phyloP scores from a whole-genome alignment of 2,797 vertebrate genomes.

The Hippocampus kuda region DNA sequence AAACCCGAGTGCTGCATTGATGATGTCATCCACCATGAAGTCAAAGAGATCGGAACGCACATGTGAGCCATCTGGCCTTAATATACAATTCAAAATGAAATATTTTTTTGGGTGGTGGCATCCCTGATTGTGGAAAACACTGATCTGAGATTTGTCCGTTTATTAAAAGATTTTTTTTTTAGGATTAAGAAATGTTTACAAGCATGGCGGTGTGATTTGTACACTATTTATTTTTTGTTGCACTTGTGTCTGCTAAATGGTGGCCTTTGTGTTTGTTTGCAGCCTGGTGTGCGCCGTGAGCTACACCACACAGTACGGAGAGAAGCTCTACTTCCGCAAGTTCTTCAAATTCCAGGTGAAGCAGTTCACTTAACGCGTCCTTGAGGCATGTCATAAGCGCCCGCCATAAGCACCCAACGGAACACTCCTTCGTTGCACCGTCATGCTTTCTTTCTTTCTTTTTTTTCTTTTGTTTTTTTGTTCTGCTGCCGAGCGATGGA shows the following conservation, averaged over 20 bases:
- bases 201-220: not conserved
- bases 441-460: not conserved
- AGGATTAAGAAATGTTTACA: not conserved
- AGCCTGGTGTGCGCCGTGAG: constrained; percentile 98
- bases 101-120: not conserved
- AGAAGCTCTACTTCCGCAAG: constrained; percentile 98
- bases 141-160: not conserved
- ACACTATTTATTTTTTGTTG: not conserved
- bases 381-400: constrained; percentile 56
- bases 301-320: constrained; percentile 89
- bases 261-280: constrained; percentile 9
- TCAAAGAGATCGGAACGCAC: constrained; percentile 97
- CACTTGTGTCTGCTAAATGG: not conserved
- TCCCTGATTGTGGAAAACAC: no score
- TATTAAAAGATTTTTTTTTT: no score
- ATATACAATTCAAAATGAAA: not conserved
- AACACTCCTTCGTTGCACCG: constrained; percentile 23
- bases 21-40: constrained; percentile 97
- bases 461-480: not conserved
- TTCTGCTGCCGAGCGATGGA: not conserved
- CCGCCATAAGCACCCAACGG: constrained; percentile 18
- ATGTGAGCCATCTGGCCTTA: constrained; percentile 71
- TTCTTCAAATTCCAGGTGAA: constrained; percentile 99
- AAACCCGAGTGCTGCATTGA: constrained; percentile 94
- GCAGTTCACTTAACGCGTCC: constrained; percentile 1